phyloP scores from a whole-genome alignment of 1,140 invertebrate species.

The Zaprionus ornatus region DNA sequence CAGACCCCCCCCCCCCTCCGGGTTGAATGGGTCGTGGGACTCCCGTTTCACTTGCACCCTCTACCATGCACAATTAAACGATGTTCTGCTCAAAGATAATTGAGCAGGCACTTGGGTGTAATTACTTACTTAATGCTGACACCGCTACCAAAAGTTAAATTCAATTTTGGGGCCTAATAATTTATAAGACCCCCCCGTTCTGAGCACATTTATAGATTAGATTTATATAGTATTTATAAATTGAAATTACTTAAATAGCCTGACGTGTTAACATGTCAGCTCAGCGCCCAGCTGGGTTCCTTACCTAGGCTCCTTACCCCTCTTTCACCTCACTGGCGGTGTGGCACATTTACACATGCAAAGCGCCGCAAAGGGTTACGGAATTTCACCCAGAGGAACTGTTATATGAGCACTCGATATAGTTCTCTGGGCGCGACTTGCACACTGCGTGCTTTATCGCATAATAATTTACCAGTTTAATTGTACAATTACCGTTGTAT shows the following conservation, averaged over 20 bases:
- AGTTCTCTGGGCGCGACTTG: slow-evolving; percentile 43
- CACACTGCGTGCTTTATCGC: slow-evolving; percentile 75
- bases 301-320: not conserved
- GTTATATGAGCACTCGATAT: slow-evolving; percentile 6
- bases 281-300: slow-evolving; percentile 5
- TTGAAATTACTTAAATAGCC: slow-evolving; percentile 61
- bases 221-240: slow-evolving; percentile 32
- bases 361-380: slow-evolving; percentile 41
- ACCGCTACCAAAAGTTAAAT: slow-evolving; percentile 52
- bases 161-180: slow-evolving; percentile 64
- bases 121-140: slow-evolving; percentile 81
- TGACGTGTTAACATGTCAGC: slow-evolving; percentile 67
- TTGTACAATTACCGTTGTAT: slow-evolving; percentile 69
- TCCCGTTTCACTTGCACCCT: not conserved
- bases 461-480: slow-evolving; percentile 76
- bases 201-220: slow-evolving; percentile 44
- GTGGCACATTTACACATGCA: slow-evolving; percentile 64
- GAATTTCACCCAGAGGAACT: slow-evolving; percentile 10
- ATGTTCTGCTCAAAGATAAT: slow-evolving; percentile 75
- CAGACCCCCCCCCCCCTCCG: not conserved
- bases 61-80: slow-evolving; percentile 70
- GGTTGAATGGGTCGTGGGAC: too few relatives aligned
- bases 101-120: slow-evolving; percentile 83
- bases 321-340: not conserved
- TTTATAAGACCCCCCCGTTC: slow-evolving; percentile 41